Evolutionary conservation across 2,797 vertebrate species (phyloP).

Genomic region (Spatula versicolor): DNA sequence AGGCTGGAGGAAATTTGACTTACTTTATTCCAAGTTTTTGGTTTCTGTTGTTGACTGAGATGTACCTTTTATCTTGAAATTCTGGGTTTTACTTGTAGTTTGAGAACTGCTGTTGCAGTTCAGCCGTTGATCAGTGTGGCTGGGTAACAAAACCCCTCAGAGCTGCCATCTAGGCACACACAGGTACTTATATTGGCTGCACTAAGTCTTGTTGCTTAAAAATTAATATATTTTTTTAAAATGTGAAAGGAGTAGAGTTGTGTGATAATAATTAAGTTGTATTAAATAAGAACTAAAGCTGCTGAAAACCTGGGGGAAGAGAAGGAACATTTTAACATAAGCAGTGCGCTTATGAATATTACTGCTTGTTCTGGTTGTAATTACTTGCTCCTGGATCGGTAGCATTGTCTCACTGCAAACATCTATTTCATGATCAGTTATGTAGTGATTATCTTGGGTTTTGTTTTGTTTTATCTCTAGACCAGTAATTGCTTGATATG

Average conservation of each 20-base stretch:
- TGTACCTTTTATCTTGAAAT: neutral
- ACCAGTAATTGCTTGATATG: neutral
- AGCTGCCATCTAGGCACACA: neutral
- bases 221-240: neutral
- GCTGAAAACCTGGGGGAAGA: neutral
- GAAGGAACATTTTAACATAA: neutral
- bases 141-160: neutral
- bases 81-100: neutral
- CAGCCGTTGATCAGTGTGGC: neutral
- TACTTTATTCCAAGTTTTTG: neutral
- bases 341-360: neutral
- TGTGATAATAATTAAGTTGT: constrained; percentile 6
- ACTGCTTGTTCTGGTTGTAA: neutral
- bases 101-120: neutral
- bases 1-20: neutral
- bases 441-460: neutral
- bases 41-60: neutral
- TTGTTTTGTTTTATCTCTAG: neutral
- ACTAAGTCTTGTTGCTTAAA: neutral
- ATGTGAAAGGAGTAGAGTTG: neutral
- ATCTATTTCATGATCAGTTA: neutral
- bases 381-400: neutral
- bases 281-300: neutral
- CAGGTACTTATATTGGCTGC: neutral
- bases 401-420: neutral